phyloP scores from a whole-genome alignment of 2,888 invertebrate genomes.

The Glyphotaelius pellucidus region DNA sequence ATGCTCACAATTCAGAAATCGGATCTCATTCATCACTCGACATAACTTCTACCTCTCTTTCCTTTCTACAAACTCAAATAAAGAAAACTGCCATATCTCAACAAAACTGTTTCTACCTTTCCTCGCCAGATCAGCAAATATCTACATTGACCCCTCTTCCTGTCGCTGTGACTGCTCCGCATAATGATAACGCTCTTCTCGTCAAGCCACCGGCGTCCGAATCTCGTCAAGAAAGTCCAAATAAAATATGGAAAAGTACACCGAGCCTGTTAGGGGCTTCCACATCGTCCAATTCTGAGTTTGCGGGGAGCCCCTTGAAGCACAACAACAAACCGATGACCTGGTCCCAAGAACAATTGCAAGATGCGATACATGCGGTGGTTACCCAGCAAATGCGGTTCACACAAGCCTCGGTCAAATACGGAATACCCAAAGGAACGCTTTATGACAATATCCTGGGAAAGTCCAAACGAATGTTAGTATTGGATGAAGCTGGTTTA shows the following conservation, averaged over 20 bases:
- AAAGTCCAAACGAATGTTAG: constrained; percentile 86
- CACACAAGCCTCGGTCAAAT: constrained; percentile 84
- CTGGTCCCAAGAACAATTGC: constrained; percentile 85
- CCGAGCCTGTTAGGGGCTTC: constrained; percentile 29
- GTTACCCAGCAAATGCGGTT: constrained; percentile 87
- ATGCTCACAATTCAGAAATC: neutral
- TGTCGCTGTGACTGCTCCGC: neutral
- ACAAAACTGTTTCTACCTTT: constrained; percentile 9
- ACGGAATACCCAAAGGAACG: constrained; percentile 86
- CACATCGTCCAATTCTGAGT: constrained; percentile 38
- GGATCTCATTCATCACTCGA: constrained; percentile 39
- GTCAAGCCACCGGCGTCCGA: constrained; percentile 2
- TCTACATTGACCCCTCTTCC: neutral
- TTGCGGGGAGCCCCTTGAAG: constrained; percentile 35
- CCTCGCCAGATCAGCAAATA: neutral
- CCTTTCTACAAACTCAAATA: constrained; percentile 35
- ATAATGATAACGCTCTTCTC: constrained; percentile 6
- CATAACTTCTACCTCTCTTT: constrained; percentile 8
- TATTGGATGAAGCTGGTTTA: constrained; percentile 83
- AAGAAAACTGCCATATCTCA: constrained; percentile 33
- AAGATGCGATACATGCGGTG: constrained; percentile 86
- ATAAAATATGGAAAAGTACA: constrained; percentile 32
- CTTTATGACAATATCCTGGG: constrained; percentile 88
- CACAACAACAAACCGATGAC: constrained; percentile 80
- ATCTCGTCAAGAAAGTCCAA: constrained; percentile 17